phyloP scores from a whole-genome alignment of 2,797 vertebrate species.

The Lophotriccus pileatus region DNA sequence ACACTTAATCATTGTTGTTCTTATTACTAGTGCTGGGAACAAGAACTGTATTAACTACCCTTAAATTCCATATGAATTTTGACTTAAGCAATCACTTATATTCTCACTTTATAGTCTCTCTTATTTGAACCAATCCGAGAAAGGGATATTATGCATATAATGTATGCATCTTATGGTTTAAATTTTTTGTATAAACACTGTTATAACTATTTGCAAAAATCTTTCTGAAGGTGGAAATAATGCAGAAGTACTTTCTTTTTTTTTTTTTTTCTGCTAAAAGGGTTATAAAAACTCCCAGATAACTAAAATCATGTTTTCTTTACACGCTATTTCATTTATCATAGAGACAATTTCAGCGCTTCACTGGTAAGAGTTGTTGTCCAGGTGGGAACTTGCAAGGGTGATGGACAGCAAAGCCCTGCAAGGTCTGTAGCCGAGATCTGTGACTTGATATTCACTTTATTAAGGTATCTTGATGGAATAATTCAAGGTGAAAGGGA shows the following conservation, averaged over 20 bases:
- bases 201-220: not conserved
- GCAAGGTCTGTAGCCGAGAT: not conserved
- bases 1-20: not conserved
- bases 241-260: not conserved
- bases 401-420: not conserved
- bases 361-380: not conserved
- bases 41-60: not conserved
- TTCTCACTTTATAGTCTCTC: not conserved
- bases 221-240: not conserved
- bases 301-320: not conserved
- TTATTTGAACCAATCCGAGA: not conserved
- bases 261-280: not conserved
- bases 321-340: not conserved
- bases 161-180: not conserved
- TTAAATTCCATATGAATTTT: not conserved
- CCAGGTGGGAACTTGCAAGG: not conserved
- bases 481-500: not conserved
- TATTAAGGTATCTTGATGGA: not conserved
- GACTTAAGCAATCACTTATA: not conserved
- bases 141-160: not conserved
- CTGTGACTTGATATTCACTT: not conserved
- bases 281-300: not conserved
- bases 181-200: not conserved
- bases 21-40: not conserved
- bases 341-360: not conserved